A percentile compares a stretch with the other conserved stretches of the same genome.
Conservation (phyloP, 2,113 vertebrate genomes). For the Smithornis capensis region DNA sequence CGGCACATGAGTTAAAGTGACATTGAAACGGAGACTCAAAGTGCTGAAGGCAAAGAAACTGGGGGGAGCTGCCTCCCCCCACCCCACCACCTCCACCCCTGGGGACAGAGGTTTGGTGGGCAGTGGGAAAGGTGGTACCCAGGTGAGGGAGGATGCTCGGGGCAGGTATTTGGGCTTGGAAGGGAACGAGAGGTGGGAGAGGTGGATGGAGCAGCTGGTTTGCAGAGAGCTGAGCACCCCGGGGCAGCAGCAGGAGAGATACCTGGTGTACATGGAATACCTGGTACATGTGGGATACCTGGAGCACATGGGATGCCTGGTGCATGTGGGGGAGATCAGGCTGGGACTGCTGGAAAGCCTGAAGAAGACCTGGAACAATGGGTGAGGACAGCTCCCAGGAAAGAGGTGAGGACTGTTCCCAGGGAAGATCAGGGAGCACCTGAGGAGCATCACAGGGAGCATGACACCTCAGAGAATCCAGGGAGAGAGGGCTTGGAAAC, state of each 20-base stretch:
- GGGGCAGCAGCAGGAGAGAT: neutral
- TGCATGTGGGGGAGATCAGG: neutral
- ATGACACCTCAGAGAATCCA: neutral
- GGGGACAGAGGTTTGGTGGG: neutral
- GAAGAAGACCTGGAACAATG: neutral
- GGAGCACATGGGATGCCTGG: accelerated
- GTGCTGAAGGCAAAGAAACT: neutral
- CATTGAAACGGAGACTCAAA: neutral
- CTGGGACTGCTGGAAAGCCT: neutral
- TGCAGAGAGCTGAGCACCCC: neutral
- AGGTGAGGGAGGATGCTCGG: neutral
- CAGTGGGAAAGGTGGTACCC: neutral
- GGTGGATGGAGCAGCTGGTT: neutral
- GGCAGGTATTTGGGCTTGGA: accelerated
- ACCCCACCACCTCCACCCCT: accelerated
- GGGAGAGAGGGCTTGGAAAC: neutral
- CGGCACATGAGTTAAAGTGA: slow-evolving; percentile 33
- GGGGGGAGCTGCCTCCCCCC: neutral
- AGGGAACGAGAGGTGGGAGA: neutral
- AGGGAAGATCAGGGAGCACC: neutral
- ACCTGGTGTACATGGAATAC: neutral
- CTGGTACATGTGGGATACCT: neutral
- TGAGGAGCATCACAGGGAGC: neutral
- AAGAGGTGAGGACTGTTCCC: neutral
- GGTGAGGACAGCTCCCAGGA: neutral